A percentile compares a stretch with the other conserved stretches of the same genome.
Evolutionary conservation across 2,888 invertebrate species (phyloP).

Genomic region (Lycophotia porphyrea): DNA sequence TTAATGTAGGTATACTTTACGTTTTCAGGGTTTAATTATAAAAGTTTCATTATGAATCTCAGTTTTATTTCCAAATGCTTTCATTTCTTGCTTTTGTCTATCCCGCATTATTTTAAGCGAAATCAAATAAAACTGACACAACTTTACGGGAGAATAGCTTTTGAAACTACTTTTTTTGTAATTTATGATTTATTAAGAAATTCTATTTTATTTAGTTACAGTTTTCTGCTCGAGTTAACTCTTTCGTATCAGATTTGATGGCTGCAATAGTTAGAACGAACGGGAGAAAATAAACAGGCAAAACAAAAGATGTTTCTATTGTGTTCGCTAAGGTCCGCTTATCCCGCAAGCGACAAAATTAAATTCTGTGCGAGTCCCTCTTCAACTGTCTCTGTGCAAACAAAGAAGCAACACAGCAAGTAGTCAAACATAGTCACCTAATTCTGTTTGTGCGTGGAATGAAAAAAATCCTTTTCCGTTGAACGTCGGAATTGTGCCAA

Average conservation of each 20-base stretch:
- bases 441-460: conserved; percentile 55
- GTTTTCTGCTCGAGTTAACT: conserved; percentile 18
- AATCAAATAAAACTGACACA: conserved; percentile 8
- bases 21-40: conserved; percentile 39
- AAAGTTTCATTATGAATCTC: conserved; percentile 52
- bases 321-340: conserved; percentile 34
- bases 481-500: conserved; percentile 55
- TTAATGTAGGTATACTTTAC: conserved; percentile 40
- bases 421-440: conserved; percentile 53
- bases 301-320: conserved; percentile 44
- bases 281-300: conserved; percentile 27
- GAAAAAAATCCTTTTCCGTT: conserved; percentile 53
- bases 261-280: conserved; percentile 32
- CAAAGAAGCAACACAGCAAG: conserved; percentile 44
- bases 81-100: conserved; percentile 20
- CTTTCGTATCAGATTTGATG: conserved; percentile 38
- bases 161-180: neutral
- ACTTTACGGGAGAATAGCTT: conserved; percentile 7
- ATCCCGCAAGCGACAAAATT: conserved; percentile 42
- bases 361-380: conserved; percentile 30
- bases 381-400: conserved; percentile 32
- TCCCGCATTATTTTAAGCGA: conserved; percentile 15
- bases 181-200: neutral
- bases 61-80: conserved; percentile 37
- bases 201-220: conserved; percentile 13